Percentiles rank a stretch among this genome's conserved stretches.
phyloP scores from a whole-genome alignment of 2,797 vertebrate species.

The Cynodonichthys magdalenae region DNA sequence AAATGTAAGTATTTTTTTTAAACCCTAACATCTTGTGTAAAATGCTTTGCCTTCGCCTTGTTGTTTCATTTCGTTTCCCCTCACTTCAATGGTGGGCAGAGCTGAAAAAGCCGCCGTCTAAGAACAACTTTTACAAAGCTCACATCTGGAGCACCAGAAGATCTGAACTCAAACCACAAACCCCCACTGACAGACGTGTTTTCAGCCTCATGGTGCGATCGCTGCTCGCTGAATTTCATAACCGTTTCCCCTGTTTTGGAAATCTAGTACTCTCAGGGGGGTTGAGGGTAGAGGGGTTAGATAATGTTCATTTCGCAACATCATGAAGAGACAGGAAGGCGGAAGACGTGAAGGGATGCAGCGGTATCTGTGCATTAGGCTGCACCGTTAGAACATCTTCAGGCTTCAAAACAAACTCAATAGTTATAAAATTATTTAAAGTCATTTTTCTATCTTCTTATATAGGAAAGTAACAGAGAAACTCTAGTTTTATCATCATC shows the following conservation, averaged over 20 bases:
- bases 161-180: conserved; percentile 64
- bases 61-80: background rate
- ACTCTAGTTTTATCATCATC: conserved; percentile 5
- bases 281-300: conserved; percentile 45
- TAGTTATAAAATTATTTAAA: background rate
- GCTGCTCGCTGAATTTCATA: conserved; percentile 64
- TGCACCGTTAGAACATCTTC: conserved; percentile 8
- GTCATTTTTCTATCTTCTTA: background rate
- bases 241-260: conserved; percentile 73
- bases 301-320: conserved; percentile 51
- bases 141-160: conserved; percentile 61
- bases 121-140: conserved; percentile 52
- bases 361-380: background rate
- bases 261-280: conserved; percentile 49
- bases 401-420: background rate
- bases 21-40: background rate
- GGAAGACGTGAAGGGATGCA: background rate
- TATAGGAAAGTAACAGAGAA: too few relatives aligned
- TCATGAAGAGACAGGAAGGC: conserved; percentile 39
- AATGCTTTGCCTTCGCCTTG: background rate
- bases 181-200: conserved; percentile 56
- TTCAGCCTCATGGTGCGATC: conserved; percentile 37
- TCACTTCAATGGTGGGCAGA: conserved; percentile 16
- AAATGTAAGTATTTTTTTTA: background rate
- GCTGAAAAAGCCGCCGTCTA: conserved; percentile 46